phyloP scores from a whole-genome alignment of 1,140 invertebrate genomes.

The Thereuonema tuberculata region DNA sequence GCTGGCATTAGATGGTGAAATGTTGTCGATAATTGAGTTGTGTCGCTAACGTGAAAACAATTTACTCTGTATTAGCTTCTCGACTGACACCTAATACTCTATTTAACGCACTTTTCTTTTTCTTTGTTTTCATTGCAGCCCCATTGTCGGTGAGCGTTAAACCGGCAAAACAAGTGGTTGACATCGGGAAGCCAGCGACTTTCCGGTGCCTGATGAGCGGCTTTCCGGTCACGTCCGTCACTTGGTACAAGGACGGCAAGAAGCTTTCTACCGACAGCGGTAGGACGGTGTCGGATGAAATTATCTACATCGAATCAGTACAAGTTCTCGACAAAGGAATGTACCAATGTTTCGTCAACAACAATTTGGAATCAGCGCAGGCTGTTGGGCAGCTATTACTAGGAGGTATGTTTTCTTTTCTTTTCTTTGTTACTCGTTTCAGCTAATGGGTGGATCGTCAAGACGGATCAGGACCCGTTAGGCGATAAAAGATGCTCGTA shows the following conservation, averaged over 20 bases:
- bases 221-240: constrained; percentile 59
- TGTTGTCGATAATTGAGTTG: too few species aligned
- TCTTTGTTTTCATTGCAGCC: constrained; percentile 34
- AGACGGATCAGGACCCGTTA: too few species aligned
- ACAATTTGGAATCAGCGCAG: constrained; percentile 70
- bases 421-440: too few species aligned
- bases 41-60: too few species aligned
- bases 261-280: constrained; percentile 37
- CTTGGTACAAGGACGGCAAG: constrained; percentile 71
- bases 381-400: constrained; percentile 64
- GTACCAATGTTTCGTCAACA: constrained; percentile 78
- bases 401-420: constrained; percentile 71
- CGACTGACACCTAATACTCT: too few species aligned
- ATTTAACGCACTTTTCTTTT: too few species aligned
- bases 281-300: constrained; percentile 35
- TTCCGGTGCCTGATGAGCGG: constrained; percentile 74
- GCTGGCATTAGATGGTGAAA: too few species aligned
- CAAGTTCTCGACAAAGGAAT: constrained; percentile 65
- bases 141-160: constrained; percentile 55
- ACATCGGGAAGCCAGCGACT: constrained; percentile 60
- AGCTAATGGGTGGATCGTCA: too few species aligned
- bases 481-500: too few species aligned
- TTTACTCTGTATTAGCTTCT: too few species aligned
- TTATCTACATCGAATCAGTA: constrained; percentile 50
- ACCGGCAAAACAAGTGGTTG: constrained; percentile 57